Percentiles rank a stretch among this genome's conserved stretches.
Evolutionary conservation across 2,888 invertebrate species (phyloP).

Genomic region (Eremobia ochroleuca): DNA sequence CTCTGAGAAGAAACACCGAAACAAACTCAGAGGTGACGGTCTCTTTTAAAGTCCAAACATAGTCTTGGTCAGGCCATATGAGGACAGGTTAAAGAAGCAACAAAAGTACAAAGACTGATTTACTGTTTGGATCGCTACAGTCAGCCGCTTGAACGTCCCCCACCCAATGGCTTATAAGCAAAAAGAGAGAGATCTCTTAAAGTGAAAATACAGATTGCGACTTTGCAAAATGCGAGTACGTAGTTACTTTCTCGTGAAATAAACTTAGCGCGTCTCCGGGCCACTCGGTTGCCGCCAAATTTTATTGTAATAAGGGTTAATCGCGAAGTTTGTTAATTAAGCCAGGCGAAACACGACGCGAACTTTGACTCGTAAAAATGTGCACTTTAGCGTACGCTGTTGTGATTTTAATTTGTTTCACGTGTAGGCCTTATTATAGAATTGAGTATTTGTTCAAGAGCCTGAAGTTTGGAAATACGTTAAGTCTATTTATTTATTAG

Average conservation of each 20-base stretch:
- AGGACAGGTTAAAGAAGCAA: neutral
- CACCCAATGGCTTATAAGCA: constrained; percentile 71
- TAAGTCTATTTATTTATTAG: too few species aligned
- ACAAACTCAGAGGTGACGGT: too few species aligned
- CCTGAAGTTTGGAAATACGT: constrained; percentile 18
- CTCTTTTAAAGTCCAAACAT: too few species aligned
- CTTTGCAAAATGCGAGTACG: constrained; percentile 73
- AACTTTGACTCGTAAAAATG: constrained; percentile 60
- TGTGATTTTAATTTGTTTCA: constrained; percentile 61
- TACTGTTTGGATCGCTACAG: constrained; percentile 27
- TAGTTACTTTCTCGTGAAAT: constrained; percentile 70
- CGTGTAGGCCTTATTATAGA: constrained; percentile 43
- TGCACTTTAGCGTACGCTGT: constrained; percentile 51
- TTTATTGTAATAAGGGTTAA: constrained; percentile 69
- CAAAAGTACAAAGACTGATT: neutral
- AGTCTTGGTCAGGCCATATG: too few species aligned
- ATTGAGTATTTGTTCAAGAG: constrained; percentile 20
- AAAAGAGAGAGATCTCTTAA: constrained; percentile 76
- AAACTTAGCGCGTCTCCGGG: constrained; percentile 64
- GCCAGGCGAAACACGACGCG: constrained; percentile 52
- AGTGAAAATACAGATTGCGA: constrained; percentile 80
- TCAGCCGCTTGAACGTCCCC: constrained; percentile 49
- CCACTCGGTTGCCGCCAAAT: constrained; percentile 57
- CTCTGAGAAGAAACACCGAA: too few species aligned
- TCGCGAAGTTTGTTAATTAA: constrained; percentile 65